Conservation (phyloP, 2,113 vertebrate species). For the Propithecus coquereli region DNA sequence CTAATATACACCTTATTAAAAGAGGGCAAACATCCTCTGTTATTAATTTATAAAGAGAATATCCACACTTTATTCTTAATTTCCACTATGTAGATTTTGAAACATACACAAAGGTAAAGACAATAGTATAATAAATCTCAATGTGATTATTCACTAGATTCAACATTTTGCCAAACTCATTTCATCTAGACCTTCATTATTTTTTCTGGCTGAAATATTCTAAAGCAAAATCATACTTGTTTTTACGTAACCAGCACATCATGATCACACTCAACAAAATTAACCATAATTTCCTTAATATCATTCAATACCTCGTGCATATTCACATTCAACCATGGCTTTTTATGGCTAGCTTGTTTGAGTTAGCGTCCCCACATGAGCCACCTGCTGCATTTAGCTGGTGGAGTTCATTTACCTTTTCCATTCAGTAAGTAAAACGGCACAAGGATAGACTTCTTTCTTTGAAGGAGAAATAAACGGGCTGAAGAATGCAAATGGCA, state of each 20-base stretch:
- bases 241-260: neutral
- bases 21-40: neutral
- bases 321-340: neutral
- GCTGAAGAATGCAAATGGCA: neutral
- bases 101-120: neutral
- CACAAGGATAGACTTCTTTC: neutral
- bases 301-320: neutral
- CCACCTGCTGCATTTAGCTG: rapidly evolving
- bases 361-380: neutral
- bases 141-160: neutral
- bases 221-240: neutral
- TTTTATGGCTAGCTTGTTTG: neutral
- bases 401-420: neutral
- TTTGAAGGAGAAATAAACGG: conserved; percentile 30
- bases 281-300: neutral
- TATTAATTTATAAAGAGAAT: neutral
- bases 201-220: neutral
- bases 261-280: neutral
- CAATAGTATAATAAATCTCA: neutral
- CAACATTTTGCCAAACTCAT: neutral
- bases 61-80: neutral
- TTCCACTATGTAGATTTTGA: neutral
- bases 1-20: neutral
- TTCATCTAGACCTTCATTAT: neutral
- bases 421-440: neutral